These are phyloP conservation scores for Menidia beryllina DNA, from an alignment of 2,113 vertebrate species.

Conservation along the genomic window DNA sequence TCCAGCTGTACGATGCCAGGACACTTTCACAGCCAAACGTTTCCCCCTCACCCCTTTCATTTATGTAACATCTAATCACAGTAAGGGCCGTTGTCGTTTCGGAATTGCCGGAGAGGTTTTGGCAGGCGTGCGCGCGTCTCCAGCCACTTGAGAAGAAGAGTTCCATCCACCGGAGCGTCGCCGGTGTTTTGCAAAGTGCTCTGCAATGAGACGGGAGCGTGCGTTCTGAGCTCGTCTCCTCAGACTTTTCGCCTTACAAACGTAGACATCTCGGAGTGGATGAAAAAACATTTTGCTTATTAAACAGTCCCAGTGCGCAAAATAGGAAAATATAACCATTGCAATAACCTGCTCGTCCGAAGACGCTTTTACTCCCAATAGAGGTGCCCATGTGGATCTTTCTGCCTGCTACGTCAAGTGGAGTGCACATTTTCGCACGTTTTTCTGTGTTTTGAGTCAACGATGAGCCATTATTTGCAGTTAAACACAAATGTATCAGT, in stretches of 20 bases:
- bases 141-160: conserved; percentile 21
- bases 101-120: conserved; percentile 5
- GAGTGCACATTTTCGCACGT: too few species aligned
- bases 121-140: conserved; percentile 17
- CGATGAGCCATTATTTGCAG: too few species aligned
- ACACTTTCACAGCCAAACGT: conserved; percentile 2
- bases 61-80: conserved; percentile 7
- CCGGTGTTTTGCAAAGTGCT: conserved; percentile 13
- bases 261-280: background rate
- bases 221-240: conserved; percentile 18
- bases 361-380: background rate
- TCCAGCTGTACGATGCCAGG: background rate
- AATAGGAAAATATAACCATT: too few species aligned
- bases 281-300: background rate
- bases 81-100: background rate
- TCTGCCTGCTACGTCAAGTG: background rate
- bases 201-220: conserved; percentile 30
- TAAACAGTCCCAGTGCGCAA: too few species aligned
- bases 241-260: conserved; percentile 1
- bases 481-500: background rate
- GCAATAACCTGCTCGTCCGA: background rate
- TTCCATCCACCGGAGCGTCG: conserved; percentile 34
- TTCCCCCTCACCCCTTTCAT: background rate
- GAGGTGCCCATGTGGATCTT: background rate
- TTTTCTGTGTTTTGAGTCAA: too few species aligned